Base-by-base conservation (phyloP, 2,888 invertebrate genomes). In the Cryptophagus acutangulus region DNA sequence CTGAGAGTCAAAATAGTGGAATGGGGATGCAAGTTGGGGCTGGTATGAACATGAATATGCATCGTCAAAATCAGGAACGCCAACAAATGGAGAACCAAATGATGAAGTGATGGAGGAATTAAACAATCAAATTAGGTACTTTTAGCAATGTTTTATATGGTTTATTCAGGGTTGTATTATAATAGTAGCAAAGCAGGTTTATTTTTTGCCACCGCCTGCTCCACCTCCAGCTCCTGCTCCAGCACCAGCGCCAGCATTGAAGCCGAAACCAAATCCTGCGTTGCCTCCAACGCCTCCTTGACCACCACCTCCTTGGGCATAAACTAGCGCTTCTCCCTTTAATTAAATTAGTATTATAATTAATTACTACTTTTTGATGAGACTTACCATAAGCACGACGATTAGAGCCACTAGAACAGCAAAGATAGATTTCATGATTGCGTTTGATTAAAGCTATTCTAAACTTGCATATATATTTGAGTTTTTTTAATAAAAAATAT, bases 151-250 rank as follows among this genome's bases (percentile, higher is more conserved):
- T n/a, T n/a, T n/a, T n/a, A n/a, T n/a, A n/a, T n/a, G n/a, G n/a
- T n/a, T n/a, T n/a, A n/a, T n/a, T n/a, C n/a, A n/a, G n/a, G n/a
- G n/a, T n/a, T n/a, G n/a, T n/a, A n/a, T n/a, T n/a, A n/a, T n/a
- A n/a, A n/a, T n/a, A n/a, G n/a, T n/a, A n/a, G n/a, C n/a, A n/a
- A n/a, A n/a, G n/a, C n/a, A n/a, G n/a, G n/a, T n/a, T n/a, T n/a
- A n/a, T n/a, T n/a, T 13, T 12, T 13, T 26, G 3, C 45, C 29
- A 9, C 41, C 40, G 14, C 26, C 46, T 10, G 24, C 41, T 6
- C 33, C 45, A 10, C 34, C 50, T 15, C 42, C 48, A 10, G 36
- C 46, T 5, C 45, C 48, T 17, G 26, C 51, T 26, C 26, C 48
- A 6, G 36, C 49, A 12, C 45, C 33, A 14, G 38, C 36, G 9